Conservation (phyloP, 92 coral and sea anemone species). For the Palythoa grandiflora region DNA sequence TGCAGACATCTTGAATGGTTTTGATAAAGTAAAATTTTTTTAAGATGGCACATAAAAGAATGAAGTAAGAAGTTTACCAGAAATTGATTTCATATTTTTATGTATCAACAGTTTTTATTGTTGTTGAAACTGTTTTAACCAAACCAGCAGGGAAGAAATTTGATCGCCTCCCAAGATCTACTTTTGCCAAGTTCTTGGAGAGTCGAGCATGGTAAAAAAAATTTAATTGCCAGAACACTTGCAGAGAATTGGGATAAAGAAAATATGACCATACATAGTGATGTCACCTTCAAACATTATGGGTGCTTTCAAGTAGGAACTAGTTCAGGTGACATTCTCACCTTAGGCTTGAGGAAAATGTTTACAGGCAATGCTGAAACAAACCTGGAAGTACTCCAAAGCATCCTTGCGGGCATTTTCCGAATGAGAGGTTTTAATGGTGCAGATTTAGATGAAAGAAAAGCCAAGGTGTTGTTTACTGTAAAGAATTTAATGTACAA, state of each 20-base stretch:
- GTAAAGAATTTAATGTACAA: constrained; percentile 33
- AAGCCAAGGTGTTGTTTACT: constrained; percentile 21
- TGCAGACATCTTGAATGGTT: constrained; percentile 25
- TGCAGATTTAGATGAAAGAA: neutral
- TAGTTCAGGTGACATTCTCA: constrained; percentile 21
- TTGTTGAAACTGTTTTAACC: neutral
- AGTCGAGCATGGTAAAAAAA: constrained; percentile 29
- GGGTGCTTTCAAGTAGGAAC: constrained; percentile 24
- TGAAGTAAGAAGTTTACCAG: constrained; percentile 42
- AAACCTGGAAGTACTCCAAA: constrained; percentile 27
- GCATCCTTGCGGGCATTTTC: constrained; percentile 30
- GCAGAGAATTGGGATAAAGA: constrained; percentile 9
- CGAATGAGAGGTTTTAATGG: constrained; percentile 11
- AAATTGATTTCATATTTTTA: constrained; percentile 18
- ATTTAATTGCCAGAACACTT: constrained; percentile 40
- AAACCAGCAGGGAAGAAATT: constrained; percentile 27
- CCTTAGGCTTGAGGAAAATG: constrained; percentile 25
- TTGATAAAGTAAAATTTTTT: constrained; percentile 30
- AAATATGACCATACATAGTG: constrained; percentile 29
- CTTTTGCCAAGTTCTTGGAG: constrained; percentile 22
- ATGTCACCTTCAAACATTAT: constrained; percentile 28
- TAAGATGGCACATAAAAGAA: constrained; percentile 26
- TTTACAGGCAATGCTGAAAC: constrained; percentile 34
- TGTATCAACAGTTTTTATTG: neutral
- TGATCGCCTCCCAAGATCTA: constrained; percentile 32